Percentiles rank a stretch among this genome's conserved stretches.
phyloP scores from a whole-genome alignment of 1,140 invertebrate species.

The Macrostomum lignano region DNA sequence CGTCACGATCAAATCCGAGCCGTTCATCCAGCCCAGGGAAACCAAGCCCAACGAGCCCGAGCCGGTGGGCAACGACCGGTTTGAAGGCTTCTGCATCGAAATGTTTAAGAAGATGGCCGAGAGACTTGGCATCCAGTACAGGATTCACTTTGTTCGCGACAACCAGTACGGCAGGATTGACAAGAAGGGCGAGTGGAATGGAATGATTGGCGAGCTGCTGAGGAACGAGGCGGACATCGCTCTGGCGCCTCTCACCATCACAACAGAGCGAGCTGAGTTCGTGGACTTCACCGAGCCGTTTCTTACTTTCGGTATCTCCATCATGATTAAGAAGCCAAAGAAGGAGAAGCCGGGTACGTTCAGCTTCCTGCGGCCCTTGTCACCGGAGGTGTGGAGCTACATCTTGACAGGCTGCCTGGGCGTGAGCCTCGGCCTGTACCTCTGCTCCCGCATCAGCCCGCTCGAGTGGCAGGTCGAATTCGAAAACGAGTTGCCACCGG shows the following conservation, averaged over 20 bases:
- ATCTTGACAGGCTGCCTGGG: slow-evolving; percentile 42
- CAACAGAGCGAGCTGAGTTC: slow-evolving; percentile 10
- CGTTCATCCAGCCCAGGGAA: no score
- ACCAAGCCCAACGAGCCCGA: no score
- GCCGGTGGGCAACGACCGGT: no score
- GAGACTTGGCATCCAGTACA: no score
- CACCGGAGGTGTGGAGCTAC: slow-evolving; percentile 78
- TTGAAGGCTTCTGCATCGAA: no score
- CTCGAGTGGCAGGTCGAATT: no score
- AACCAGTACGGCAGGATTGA: no score
- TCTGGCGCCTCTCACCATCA: slow-evolving; percentile 13
- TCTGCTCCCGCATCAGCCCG: slow-evolving; percentile 59
- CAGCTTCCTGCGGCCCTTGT: slow-evolving; percentile 63
- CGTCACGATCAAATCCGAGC: no score
- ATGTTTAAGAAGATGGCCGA: no score
- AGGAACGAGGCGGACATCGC: slow-evolving; percentile 11
- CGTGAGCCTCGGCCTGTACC: slow-evolving; percentile 62
- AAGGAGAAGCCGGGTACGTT: slow-evolving; percentile 40
- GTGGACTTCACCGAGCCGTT: slow-evolving; percentile 14
- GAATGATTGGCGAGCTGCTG: slow-evolving; percentile 6
- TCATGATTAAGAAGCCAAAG: slow-evolving; percentile 13
- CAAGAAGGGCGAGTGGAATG: no score
- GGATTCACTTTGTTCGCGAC: no score
- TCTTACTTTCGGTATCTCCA: slow-evolving; percentile 13
- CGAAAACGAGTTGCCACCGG: no score